Percentiles rank a stretch among this genome's conserved stretches.
These are phyloP conservation scores for Drosophila tsacasi DNA, from an alignment of 1,140 invertebrate species.

Conservation along the genomic window DNA sequence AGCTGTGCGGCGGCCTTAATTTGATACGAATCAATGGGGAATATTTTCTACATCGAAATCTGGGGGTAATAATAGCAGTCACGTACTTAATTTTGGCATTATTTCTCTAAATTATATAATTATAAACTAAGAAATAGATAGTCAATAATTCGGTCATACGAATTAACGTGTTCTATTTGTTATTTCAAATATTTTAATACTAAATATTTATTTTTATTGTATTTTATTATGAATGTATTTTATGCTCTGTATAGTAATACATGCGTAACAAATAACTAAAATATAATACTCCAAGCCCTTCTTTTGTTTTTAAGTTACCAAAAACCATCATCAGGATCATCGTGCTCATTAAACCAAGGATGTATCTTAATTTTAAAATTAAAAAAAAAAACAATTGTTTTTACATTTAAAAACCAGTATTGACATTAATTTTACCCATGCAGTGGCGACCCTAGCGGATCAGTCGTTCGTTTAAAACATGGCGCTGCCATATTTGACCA, in stretches of 20 bases:
- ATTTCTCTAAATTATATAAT: neutral
- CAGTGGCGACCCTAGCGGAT: neutral
- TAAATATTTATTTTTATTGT: neutral
- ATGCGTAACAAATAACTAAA: too few species aligned
- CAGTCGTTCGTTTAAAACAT: too few species aligned
- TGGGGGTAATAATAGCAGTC: neutral
- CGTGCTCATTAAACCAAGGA: neutral
- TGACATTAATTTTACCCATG: neutral
- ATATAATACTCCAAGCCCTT: too few species aligned
- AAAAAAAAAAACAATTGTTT: neutral
- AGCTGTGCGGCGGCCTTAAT: constrained; percentile 25
- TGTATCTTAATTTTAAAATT: neutral
- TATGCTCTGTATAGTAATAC: too few species aligned
- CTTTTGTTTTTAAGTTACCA: too few species aligned
- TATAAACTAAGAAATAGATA: neutral
- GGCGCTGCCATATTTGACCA: neutral
- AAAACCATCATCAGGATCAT: neutral
- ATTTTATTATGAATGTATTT: too few species aligned
- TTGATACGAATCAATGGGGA: constrained; percentile 9
- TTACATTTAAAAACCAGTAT: neutral
- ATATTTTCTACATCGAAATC: neutral
- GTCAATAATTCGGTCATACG: neutral
- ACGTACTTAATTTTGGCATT: constrained; percentile 1
- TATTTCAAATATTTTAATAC: neutral
- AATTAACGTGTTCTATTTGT: neutral